phyloP scores from a whole-genome alignment of 2,888 invertebrate genomes.

The Galeruca laticollis region DNA sequence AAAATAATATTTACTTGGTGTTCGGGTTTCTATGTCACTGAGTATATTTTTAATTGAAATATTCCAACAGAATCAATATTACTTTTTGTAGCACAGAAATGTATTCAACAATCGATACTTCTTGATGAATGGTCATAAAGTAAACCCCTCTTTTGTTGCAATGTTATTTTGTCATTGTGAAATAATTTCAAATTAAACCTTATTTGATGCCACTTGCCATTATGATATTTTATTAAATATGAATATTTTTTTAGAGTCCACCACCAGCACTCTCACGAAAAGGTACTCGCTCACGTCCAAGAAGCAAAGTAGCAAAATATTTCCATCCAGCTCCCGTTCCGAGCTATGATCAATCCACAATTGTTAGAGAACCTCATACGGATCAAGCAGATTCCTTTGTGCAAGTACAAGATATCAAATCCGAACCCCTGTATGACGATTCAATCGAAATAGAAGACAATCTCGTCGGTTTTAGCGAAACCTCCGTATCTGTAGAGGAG shows the following conservation, averaged over 20 bases:
- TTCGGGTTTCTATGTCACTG: no score
- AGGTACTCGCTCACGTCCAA: conserved; percentile 64
- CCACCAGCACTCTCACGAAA: conserved; percentile 61
- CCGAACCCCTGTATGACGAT: conserved; percentile 62
- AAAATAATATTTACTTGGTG: no score
- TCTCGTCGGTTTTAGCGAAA: conserved; percentile 46
- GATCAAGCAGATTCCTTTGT: conserved; percentile 52
- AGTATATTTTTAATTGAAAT: no score
- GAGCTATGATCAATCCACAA: conserved; percentile 37
- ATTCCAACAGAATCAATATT: no score
- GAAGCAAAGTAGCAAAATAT: conserved; percentile 64
- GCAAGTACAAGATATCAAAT: conserved; percentile 60
- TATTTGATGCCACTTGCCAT: no score
- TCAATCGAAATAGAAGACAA: conserved; percentile 53
- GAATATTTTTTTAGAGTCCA: conserved; percentile 56
- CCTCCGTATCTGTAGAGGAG: conserved; percentile 48
- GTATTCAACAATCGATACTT: no score
- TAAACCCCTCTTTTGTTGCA: no score
- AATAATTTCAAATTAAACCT: no score
- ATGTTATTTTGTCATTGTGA: no score
- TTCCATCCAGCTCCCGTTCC: conserved; percentile 52
- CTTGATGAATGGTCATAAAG: no score
- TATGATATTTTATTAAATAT: no score
- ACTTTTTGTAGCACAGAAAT: no score
- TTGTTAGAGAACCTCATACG: conserved; percentile 43